Conservation (phyloP, 2,113 vertebrate species). For the Colinus virginianus region DNA sequence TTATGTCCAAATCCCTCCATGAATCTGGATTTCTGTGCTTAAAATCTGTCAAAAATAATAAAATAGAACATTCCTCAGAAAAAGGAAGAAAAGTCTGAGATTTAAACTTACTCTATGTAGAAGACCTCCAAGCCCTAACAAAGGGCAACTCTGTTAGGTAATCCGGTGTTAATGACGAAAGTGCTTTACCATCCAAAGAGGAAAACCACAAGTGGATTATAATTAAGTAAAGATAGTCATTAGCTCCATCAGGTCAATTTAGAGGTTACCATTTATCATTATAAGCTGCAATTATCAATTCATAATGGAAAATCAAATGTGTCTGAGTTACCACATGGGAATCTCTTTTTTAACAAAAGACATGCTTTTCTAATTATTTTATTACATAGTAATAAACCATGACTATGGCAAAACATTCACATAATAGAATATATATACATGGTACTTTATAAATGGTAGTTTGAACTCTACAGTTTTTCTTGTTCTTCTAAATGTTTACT, state of each 20-base stretch:
- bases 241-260: not conserved
- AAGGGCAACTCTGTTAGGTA: not conserved
- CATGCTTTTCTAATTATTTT: not conserved
- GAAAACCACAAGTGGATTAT: not conserved
- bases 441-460: not conserved
- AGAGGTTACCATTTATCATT: not conserved
- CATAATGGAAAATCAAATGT: slow-evolving; percentile 6
- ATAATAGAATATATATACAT: not conserved
- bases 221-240: not conserved
- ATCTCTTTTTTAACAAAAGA: slow-evolving; percentile 10
- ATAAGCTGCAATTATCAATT: slow-evolving; percentile 34
- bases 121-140: not conserved
- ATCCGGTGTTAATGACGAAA: not conserved
- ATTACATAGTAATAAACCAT: not conserved
- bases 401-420: not conserved
- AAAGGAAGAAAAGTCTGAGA: not conserved
- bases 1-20: not conserved
- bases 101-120: not conserved
- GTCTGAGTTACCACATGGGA: not conserved
- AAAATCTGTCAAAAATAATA: not conserved
- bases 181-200: not conserved
- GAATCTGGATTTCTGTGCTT: not conserved
- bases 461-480: not conserved
- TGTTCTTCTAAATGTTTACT: not conserved
- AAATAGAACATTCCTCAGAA: not conserved